Evolutionary conservation across 1,140 invertebrate species (phyloP).

Genomic region (Saccostrea glomerata): DNA sequence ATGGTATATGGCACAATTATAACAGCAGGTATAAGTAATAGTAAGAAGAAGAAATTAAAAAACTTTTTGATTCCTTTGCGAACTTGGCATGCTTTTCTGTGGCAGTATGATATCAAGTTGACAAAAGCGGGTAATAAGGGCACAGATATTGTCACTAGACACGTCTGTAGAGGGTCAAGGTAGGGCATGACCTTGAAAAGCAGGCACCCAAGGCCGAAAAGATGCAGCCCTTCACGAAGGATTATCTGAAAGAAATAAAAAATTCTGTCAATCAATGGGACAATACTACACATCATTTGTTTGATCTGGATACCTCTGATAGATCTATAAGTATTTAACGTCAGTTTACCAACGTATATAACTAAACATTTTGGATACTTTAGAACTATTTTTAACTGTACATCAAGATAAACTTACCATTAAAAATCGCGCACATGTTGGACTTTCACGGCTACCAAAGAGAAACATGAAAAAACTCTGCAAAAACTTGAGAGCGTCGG

Average conservation of each 20-base stretch:
- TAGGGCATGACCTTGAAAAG: conserved; percentile 50
- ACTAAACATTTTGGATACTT: neutral
- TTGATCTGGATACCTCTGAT: too few relatives aligned
- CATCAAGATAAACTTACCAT: conserved; percentile 22
- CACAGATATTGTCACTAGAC: conserved; percentile 35
- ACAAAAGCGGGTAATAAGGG: conserved; percentile 43
- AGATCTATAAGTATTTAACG: too few relatives aligned
- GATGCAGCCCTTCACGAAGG: conserved; percentile 42
- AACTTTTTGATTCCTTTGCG: neutral
- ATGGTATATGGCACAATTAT: neutral
- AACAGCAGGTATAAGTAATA: neutral
- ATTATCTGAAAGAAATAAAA: conserved; percentile 32
- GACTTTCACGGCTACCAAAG: conserved; percentile 47
- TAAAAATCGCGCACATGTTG: conserved; percentile 29
- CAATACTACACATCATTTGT: too few relatives aligned
- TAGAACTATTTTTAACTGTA: neutral
- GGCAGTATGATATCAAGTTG: conserved; percentile 41
- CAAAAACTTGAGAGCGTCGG: conserved; percentile 37
- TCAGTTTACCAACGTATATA: too few relatives aligned
- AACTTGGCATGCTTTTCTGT: neutral
- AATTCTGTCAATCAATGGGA: neutral
- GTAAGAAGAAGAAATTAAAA: neutral
- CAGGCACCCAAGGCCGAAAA: conserved; percentile 36
- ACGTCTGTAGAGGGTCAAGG: conserved; percentile 44
- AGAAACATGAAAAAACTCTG: conserved; percentile 11